Base-by-base conservation (phyloP, 2,797 vertebrate genomes). In the Cuculus canorus region DNA sequence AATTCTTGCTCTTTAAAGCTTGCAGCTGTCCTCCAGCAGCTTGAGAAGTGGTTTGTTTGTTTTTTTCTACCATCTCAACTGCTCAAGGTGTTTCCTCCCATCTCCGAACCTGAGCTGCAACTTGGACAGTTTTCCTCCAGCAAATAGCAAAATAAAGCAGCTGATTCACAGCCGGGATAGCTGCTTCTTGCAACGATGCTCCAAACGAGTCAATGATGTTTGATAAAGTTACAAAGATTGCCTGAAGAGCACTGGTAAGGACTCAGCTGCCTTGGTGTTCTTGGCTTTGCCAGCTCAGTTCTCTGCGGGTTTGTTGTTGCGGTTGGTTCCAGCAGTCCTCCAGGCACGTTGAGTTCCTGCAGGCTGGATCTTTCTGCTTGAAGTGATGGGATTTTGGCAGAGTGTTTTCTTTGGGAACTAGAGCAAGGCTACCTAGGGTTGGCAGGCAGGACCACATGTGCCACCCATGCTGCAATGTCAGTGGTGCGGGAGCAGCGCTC, bases 341-440 rank as follows among this genome's bases (percentile, higher is more conserved):
- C 39, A 30, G 92, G 81, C 78, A 23, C 0, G 3, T 1, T 17
- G 63, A 52, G 81, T 76, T 83, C 85, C 82, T 93, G 5, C 59
- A 27, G 41, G 52, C 86, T 90, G 78, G 43, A 80, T 84, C 86
- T 61, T 87, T 77, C 88, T 64, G 75, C 92, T 68, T 18, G 56
- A 85, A 87, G 68, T 13, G 79, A 59, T 71, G 84, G 59, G 70
- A 60, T 89, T 88, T 89, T 95, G 94, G 90, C 93, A 91, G 61
- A 17, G 45, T 7, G 8, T 45, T 64, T 50, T 50, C 68, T 19
- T 39, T 27, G 0, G n/a, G 93, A 88, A 79, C 41, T 7, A 59
- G 54, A 77, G 77, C 32, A 27, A 78, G 75, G 59, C 78, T 60
- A 11, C 8, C 79, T 82, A 86, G 61, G 25, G 43, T 7, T 94